Base-by-base conservation (phyloP, 2,888 invertebrate species). In the Neoascia interrupta region DNA sequence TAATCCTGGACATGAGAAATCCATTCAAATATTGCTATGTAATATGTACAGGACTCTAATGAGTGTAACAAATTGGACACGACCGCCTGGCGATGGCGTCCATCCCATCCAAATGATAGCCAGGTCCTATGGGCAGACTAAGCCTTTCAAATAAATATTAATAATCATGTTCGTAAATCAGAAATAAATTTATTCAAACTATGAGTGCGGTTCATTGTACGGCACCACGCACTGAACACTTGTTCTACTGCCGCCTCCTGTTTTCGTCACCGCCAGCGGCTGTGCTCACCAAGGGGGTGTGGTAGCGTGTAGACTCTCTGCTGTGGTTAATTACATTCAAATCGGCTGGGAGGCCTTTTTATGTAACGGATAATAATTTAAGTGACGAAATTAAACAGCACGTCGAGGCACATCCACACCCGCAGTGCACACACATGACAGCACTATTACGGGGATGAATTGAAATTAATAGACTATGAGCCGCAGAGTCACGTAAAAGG, bases 341-440 rank as follows among this genome's bases (percentile, higher is more conserved):
- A 64, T 76, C 43, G 54, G 15, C 26, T 43, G 51, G 37, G 54
- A 63, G 54, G 49, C n/a, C 53, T 66, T 76, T 70, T 60, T 53
- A 54, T 64, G 72, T 66, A 60, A 66, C 53, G 53, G 21, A 54
- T 76, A 76, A n/a, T n/a, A n/a, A 76, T 76, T 66, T 72, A 76
- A 64, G 60, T 60, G 72, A 68, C 28, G 31, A 60, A 72, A 64
- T 66, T 70, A 76, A 72, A 41, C 47, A 56, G 26, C 69, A 28
- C 56, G 51, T 51, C 15, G 1, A n/a, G n/a, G n/a, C n/a, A n/a
- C 13, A 19, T 19, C 10, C 6, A 13, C 58, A 21, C n/a, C n/a
- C 5, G 28, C 23, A 13, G n/a, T 13, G 4, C 6, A 10, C 39
- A 43, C 10, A 56, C 58, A 39, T 61, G 54, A 28, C 70, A 53